Base-by-base conservation (phyloP, 37 sponge, comb jelly and placozoan species). In the Beroe ovata region DNA sequence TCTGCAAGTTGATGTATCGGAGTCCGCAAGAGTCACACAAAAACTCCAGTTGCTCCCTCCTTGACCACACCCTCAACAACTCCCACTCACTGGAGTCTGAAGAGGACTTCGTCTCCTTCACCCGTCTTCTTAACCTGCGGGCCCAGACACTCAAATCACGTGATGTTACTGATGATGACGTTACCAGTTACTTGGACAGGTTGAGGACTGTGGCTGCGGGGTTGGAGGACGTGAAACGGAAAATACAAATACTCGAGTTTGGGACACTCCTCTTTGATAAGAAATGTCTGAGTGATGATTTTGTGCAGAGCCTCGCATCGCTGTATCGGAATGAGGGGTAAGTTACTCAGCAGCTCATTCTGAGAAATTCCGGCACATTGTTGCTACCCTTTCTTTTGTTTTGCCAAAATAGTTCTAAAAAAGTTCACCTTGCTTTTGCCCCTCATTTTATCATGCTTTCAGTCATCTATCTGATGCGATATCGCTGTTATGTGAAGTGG, bases 401-500 rank as follows among this genome's bases (percentile, higher is more conserved):
- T n/a, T n/a, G n/a, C n/a, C n/a, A n/a, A n/a, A n/a, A n/a, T n/a
- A n/a, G n/a, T n/a, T n/a, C n/a, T n/a, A n/a, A n/a, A n/a, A n/a
- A n/a, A n/a, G n/a, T n/a, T n/a, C n/a, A n/a, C n/a, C n/a, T n/a
- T n/a, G n/a, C n/a, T n/a, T n/a, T n/a, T n/a, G n/a, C n/a, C n/a
- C n/a, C n/a, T n/a, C n/a, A n/a, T n/a, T n/a, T n/a, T n/a, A n/a
- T n/a, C n/a, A n/a, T 62, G 8, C 8, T 62, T 62, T 66, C 35
- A 66, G 69, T 4, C 69, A 66, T 37, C 19, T 66, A 1, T 66
- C 69, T 14, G 69, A 66, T 30, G 69, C 69, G 32, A 66, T 66
- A 66, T 26, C 35, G 1, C 69, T 66, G 35, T 30, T 66, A 26
- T 11, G 36, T 34, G 69, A 66, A 18, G 35, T 34, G 29, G 32